phyloP scores from a whole-genome alignment of 2,797 vertebrate genomes.

The Aldrovandia affinis region DNA sequence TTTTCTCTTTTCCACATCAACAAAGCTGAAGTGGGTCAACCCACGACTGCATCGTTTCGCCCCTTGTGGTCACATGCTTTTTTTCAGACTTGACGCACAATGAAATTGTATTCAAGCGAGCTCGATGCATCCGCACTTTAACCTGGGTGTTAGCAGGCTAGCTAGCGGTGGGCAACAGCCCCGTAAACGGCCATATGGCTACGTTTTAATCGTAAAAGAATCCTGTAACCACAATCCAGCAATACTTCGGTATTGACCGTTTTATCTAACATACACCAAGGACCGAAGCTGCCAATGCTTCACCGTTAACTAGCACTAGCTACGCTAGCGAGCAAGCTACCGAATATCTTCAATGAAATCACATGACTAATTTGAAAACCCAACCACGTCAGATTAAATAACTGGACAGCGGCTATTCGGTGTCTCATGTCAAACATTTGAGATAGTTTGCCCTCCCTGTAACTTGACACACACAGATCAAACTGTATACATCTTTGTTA shows the following conservation, averaged over 20 bases:
- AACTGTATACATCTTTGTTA: conserved; percentile 19
- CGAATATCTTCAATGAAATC: background rate
- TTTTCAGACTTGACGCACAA: conserved; percentile 20
- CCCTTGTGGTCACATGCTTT: conserved; percentile 40
- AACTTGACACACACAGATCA: background rate
- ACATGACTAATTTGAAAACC: no score
- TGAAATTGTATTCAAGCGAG: conserved; percentile 12
- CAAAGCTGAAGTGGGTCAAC: conserved; percentile 55
- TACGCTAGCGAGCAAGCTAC: background rate
- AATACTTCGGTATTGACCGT: background rate
- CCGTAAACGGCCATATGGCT: background rate
- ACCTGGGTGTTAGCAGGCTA: background rate
- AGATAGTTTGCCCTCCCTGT: background rate
- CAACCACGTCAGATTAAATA: background rate
- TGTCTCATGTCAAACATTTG: background rate
- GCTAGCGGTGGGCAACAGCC: background rate
- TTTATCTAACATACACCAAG: background rate
- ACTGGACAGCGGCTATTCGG: background rate
- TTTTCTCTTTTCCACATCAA: conserved; percentile 34
- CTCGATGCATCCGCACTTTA: background rate
- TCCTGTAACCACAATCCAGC: background rate
- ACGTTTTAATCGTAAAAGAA: background rate
- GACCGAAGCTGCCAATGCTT: no score
- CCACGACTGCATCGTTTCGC: conserved; percentile 45
- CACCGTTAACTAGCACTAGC: no score